Percentiles rank a stretch among this genome's conserved stretches.
These are phyloP conservation scores for Urechis unicinctus DNA, from an alignment of 2,888 invertebrate genomes.

Conservation along the genomic window DNA sequence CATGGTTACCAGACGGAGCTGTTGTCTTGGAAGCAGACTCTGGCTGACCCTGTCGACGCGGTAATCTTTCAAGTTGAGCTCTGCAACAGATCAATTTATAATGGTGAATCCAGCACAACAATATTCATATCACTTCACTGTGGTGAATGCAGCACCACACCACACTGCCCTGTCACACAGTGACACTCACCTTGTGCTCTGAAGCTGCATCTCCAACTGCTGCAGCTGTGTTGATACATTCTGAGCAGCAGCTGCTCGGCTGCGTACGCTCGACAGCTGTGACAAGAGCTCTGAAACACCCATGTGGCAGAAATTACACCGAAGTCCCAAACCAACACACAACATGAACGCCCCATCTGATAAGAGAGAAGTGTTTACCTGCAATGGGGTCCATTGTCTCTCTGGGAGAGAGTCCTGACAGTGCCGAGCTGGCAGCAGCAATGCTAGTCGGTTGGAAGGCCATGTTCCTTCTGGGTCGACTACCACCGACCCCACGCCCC, in stretches of 20 bases:
- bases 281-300: slow-evolving; percentile 71
- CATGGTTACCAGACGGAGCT: slow-evolving; percentile 11
- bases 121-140: too few relatives aligned
- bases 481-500: slow-evolving; percentile 65
- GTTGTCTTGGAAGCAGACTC: slow-evolving; percentile 57
- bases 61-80: slow-evolving; percentile 82
- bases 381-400: slow-evolving; percentile 91
- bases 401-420: slow-evolving; percentile 79
- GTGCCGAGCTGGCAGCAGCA: slow-evolving; percentile 24
- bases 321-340: not conserved
- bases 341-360: too few relatives aligned
- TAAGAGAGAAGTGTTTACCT: slow-evolving; percentile 25
- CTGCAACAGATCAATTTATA: slow-evolving; percentile 49
- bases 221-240: slow-evolving; percentile 59
- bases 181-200: slow-evolving; percentile 81
- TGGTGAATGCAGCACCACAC: too few relatives aligned
- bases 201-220: slow-evolving; percentile 88
- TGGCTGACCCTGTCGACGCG: slow-evolving; percentile 64
- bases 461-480: slow-evolving; percentile 78
- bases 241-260: slow-evolving; percentile 52
- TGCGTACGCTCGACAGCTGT: slow-evolving; percentile 87
- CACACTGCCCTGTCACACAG: too few relatives aligned
- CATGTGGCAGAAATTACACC: not conserved
- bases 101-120: too few relatives aligned
- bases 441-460: slow-evolving; percentile 77